These are phyloP conservation scores for Cryptoblepharus egeriae DNA, from an alignment of 2,797 vertebrate genomes.

Conservation along the genomic window DNA sequence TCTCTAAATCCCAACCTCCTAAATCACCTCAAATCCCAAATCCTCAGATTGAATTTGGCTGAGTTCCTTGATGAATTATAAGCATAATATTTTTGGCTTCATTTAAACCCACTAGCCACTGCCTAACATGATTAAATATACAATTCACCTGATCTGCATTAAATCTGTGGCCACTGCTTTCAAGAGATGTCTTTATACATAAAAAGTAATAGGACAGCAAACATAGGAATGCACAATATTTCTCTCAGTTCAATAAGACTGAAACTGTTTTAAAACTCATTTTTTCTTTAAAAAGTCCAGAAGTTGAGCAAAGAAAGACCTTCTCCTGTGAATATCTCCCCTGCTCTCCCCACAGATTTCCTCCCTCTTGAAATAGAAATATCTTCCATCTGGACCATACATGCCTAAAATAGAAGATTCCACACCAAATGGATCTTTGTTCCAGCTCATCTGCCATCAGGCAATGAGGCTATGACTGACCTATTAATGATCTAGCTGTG, in stretches of 20 bases:
- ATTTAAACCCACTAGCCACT: not conserved
- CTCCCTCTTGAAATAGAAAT: slow-evolving; percentile 63
- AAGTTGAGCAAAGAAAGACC: not conserved
- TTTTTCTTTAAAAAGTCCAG: slow-evolving; percentile 39
- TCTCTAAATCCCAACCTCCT: not conserved
- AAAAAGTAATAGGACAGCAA: not conserved
- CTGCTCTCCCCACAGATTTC: too few relatives aligned
- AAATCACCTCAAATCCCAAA: not conserved
- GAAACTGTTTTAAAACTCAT: slow-evolving; percentile 39
- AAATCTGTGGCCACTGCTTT: not conserved
- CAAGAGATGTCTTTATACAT: not conserved
- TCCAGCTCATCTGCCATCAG: slow-evolving; percentile 67
- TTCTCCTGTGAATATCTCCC: slow-evolving; percentile 11
- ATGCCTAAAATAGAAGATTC: slow-evolving; percentile 69
- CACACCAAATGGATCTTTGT: slow-evolving; percentile 70
- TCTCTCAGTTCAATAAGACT: slow-evolving; percentile 30
- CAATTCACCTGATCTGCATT: not conserved
- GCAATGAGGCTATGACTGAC: slow-evolving; percentile 67
- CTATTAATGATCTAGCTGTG: slow-evolving; percentile 7
- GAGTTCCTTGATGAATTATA: not conserved
- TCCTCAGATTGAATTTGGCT: not conserved
- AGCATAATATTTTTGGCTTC: not conserved
- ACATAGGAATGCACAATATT: not conserved
- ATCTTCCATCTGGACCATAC: slow-evolving; percentile 55
- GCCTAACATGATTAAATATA: not conserved